A percentile compares a stretch with the other conserved stretches of the same genome.
These are phyloP conservation scores for Ectemnius cavifrons DNA, from an alignment of 2,888 invertebrate genomes.

Conservation along the genomic window DNA sequence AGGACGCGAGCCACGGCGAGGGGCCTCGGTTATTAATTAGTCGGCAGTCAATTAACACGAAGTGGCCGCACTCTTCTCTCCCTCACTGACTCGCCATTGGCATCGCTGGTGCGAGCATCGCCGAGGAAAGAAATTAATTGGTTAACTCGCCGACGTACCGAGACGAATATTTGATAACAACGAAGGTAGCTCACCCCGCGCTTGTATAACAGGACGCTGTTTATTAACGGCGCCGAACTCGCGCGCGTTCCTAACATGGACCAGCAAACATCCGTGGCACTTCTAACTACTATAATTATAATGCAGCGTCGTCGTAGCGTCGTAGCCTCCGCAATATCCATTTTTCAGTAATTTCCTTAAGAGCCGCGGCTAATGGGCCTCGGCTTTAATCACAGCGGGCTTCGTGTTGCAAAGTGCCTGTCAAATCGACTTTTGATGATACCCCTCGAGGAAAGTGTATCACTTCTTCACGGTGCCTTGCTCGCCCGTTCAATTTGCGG, in stretches of 20 bases:
- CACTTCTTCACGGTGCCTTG: too few relatives aligned
- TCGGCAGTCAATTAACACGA: conserved; percentile 53
- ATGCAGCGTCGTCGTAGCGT: conserved; percentile 24
- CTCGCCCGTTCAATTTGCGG: too few relatives aligned
- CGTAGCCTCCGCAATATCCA: conserved; percentile 16
- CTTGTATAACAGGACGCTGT: too few relatives aligned
- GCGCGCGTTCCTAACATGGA: too few relatives aligned
- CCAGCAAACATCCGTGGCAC: conserved; percentile 18
- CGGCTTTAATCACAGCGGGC: not conserved
- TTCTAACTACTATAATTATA: conserved; percentile 53
- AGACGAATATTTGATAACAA: conserved; percentile 47
- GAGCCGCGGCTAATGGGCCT: conserved; percentile 11
- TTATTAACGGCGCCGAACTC: too few relatives aligned
- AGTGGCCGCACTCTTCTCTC: conserved; percentile 10
- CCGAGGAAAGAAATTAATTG: conserved; percentile 53
- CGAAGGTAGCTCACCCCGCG: not conserved
- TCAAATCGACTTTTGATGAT: too few relatives aligned
- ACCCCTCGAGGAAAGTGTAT: too few relatives aligned
- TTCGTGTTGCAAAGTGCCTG: not conserved
- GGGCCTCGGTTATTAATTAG: conserved; percentile 53
- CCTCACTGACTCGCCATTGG: not conserved
- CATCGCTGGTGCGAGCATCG: conserved; percentile 17
- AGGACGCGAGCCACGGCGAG: conserved; percentile 7
- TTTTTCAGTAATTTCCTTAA: conserved; percentile 20
- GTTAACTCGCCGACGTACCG: conserved; percentile 34